Conservation (phyloP, 2,797 vertebrate species). For the Trachurus trachurus region DNA sequence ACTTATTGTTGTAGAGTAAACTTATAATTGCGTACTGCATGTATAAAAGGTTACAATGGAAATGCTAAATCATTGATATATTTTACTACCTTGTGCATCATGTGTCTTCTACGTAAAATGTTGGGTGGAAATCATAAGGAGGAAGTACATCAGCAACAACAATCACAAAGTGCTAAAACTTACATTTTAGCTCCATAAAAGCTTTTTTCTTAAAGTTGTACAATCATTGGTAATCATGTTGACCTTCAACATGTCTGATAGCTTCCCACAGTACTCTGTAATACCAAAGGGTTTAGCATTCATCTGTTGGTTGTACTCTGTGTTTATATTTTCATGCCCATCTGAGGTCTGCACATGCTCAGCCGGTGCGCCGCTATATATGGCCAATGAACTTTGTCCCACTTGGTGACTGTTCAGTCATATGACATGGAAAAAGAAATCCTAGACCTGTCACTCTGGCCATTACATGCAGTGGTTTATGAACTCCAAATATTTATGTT, state of each 20-base stretch:
- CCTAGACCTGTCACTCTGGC: constrained; percentile 52
- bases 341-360: constrained; percentile 69
- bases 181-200: not conserved
- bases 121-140: not conserved
- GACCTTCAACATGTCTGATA: not conserved
- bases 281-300: not conserved
- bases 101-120: not conserved
- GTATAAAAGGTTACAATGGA: not conserved
- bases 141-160: not conserved
- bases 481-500: constrained; percentile 55
- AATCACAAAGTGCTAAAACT: not conserved
- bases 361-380: constrained; percentile 80
- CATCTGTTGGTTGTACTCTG: constrained; percentile 39
- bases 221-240: not conserved
- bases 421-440: constrained; percentile 88
- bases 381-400: constrained; percentile 87
- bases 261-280: not conserved
- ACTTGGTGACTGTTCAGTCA: constrained; percentile 83
- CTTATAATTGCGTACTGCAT: not conserved
- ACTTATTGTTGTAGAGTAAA: not conserved
- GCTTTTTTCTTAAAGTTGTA: not conserved
- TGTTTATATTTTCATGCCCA: constrained; percentile 82
- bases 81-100: not conserved
- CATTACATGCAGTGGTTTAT: constrained; percentile 37
- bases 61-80: not conserved